Evolutionary conservation across 1,140 invertebrate genomes (phyloP).

Genomic region (Orius laevigatus): DNA sequence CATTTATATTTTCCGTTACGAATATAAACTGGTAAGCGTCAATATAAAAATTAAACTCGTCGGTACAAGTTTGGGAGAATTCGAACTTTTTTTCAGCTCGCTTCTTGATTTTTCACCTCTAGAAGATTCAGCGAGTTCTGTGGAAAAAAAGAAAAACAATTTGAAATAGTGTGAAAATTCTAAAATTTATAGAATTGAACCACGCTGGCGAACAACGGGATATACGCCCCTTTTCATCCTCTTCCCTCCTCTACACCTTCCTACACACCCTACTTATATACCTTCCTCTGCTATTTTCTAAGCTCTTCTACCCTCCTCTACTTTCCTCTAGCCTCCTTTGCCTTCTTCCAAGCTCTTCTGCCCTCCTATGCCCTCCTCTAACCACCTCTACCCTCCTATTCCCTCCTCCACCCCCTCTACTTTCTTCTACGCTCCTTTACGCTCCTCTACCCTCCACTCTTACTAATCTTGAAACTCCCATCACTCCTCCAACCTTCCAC

Average conservation of each 20-base stretch:
- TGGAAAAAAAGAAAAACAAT: slow-evolving; percentile 4
- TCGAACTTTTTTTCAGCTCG: slow-evolving; percentile 10
- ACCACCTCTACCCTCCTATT: too few species aligned
- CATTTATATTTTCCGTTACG: neutral
- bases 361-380: too few species aligned
- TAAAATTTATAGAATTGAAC: too few species aligned
- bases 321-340: too few species aligned
- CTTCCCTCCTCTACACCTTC: neutral
- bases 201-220: too few species aligned
- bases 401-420: neutral
- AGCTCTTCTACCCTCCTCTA: too few species aligned
- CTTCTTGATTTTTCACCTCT: slow-evolving; percentile 12
- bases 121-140: slow-evolving; percentile 13
- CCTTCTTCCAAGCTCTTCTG: too few species aligned
- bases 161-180: neutral
- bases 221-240: neutral
- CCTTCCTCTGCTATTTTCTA: neutral
- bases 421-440: neutral
- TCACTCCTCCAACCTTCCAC: too few species aligned
- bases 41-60: neutral
- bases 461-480: too few species aligned
- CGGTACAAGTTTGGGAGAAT: neutral
- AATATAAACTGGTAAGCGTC: neutral
- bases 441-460: neutral
- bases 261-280: neutral